Evolutionary conservation across 2,888 invertebrate species (phyloP).

Genomic region (Torymus auratus): DNA sequence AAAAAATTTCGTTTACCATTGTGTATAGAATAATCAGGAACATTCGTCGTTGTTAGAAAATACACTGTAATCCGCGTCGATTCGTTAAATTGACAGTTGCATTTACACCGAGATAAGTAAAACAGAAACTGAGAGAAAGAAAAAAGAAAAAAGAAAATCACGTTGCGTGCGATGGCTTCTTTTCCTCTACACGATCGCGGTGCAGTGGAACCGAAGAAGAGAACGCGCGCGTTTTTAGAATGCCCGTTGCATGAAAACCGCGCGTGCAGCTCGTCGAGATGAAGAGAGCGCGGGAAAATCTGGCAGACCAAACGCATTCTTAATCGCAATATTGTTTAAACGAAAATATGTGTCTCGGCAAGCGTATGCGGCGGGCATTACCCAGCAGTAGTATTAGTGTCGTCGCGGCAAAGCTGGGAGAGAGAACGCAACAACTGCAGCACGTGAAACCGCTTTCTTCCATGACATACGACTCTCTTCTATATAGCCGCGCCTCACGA

Average conservation of each 20-base stretch:
- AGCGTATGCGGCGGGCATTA: background rate
- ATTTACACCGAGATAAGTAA: conserved; percentile 12
- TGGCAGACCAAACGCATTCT: conserved; percentile 3
- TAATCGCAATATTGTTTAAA: background rate
- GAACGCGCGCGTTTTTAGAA: background rate
- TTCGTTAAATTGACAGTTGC: background rate
- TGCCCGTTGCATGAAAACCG: too few relatives aligned
- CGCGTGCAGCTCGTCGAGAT: background rate
- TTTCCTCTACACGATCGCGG: conserved; percentile 1
- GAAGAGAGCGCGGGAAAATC: background rate
- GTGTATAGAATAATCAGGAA: too few relatives aligned
- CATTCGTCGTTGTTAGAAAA: too few relatives aligned
- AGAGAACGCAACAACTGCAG: background rate
- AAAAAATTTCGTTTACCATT: too few relatives aligned
- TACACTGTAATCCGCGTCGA: too few relatives aligned
- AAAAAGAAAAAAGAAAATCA: background rate
- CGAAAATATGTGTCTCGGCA: background rate
- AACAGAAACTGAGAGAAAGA: too few relatives aligned
- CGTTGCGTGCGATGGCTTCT: background rate
- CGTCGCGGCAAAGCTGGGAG: background rate
- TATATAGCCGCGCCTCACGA: too few relatives aligned
- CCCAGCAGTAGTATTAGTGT: conserved; percentile 34
- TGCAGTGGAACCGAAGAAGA: background rate
- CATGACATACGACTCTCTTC: conserved; percentile 41
- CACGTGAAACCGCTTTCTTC: conserved; percentile 25